Conservation (phyloP, 2,888 invertebrate species). For the Cryptocheilus praepositus region DNA sequence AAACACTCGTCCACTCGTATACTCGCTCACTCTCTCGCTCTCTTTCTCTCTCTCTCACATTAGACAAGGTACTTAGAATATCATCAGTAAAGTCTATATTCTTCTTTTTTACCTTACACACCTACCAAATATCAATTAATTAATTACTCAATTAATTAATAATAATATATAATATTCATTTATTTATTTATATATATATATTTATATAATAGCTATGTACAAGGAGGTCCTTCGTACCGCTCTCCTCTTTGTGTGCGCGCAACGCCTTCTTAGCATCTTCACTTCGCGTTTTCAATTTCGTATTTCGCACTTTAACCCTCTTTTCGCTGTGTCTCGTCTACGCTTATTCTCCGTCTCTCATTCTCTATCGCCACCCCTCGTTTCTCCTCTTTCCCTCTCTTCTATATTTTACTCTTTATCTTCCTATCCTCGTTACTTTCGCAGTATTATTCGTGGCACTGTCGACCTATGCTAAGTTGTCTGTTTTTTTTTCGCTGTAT, state of each 20-base stretch:
- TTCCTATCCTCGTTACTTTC: constrained; percentile 24
- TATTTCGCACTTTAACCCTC: constrained; percentile 15
- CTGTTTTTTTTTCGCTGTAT: constrained; percentile 18
- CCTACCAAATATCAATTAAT: constrained; percentile 69
- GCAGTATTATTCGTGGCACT: constrained; percentile 36
- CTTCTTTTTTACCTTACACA: constrained; percentile 66
- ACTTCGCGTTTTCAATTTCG: constrained; percentile 7
- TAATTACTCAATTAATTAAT: constrained; percentile 55
- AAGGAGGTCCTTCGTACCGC: constrained; percentile 65
- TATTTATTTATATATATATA: constrained; percentile 53
- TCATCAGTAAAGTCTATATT: constrained; percentile 66
- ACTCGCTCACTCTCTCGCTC: not conserved
- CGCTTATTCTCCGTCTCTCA: constrained; percentile 17
- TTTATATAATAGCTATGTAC: constrained; percentile 71
- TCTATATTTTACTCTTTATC: constrained; percentile 3
- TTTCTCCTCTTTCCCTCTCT: not conserved
- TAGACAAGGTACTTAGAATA: constrained; percentile 71
- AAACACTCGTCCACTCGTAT: constrained; percentile 7
- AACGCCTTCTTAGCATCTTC: constrained; percentile 16
- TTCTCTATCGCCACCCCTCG: not conserved
- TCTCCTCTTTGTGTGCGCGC: constrained; percentile 37
- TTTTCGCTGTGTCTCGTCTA: constrained; percentile 14
- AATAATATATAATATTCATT: constrained; percentile 64
- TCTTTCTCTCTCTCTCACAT: constrained; percentile 42
- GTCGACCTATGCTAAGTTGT: constrained; percentile 36